Base-by-base conservation (phyloP, 2,888 invertebrate species). In the Microctonus hyperodae region DNA sequence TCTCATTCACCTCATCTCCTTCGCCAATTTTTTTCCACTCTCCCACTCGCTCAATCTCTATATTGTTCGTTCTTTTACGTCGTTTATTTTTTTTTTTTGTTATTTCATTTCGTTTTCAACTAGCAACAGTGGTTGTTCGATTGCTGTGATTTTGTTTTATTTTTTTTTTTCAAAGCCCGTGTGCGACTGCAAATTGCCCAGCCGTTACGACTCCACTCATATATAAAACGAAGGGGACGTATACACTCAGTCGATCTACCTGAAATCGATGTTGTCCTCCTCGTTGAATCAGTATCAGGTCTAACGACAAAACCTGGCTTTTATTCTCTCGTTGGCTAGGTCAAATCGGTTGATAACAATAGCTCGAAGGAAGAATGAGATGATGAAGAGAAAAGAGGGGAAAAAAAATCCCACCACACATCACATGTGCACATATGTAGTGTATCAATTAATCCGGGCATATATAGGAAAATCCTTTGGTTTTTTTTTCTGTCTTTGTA, bases 131-230 rank as follows among this genome's bases (percentile, higher is more conserved):
- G 63, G 40, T 62, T 66, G 58, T 58, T 58, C 65, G 62, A 61
- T 62, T 59, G 55, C 35, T 40, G 13, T 33, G 58, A 60, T n/a
- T 20, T 44, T 44, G 16, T 44, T 44, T 44, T 44, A 16, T 5
- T 16, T 33, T 64, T 28, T 64, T 67, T 67, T 62, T 60, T 62
- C 55, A 40, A 61, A 56, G 50, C 37, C 5, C 58, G 53, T 59
- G 67, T 53, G 57, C 63, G 66, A 65, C 71, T 68, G 56, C 60
- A 70, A 70, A 68, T 71, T 70, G 71, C 64, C 62, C 60, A 48
- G 65, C 59, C 59, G 64, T 70, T 70, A 58, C 56, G 55, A 58
- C 25, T 53, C 51, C 33, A 67, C 28, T 63, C 35, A n/a, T 20
- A 67, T 67, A 58, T 48, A 63, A 37, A 40, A 58, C 56, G 35